Base-by-base conservation (phyloP, 2,888 invertebrate species). In the Pseudococcus longispinus region DNA sequence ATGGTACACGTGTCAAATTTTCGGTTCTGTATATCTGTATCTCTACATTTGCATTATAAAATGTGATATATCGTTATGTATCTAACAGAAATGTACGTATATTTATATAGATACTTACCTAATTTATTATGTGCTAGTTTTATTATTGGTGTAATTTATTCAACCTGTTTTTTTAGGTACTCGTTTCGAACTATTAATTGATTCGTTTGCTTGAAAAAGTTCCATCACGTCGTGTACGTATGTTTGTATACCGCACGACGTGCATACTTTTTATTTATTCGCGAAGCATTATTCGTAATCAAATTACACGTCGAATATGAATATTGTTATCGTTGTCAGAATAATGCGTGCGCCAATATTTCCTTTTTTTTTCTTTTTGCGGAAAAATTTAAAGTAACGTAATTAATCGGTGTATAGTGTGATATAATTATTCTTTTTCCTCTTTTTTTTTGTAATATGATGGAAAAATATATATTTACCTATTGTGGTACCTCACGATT, bases 391-490 rank as follows among this genome's bases (percentile, higher is more conserved):
- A 60, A 60, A 23, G 23, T 60, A 23, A 74, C n/a, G 74, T 74
- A 20, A 37, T 9, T n/a, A 29, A 42, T 42, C 42, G 42, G 20
- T 80, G 77, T 80, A 29, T 8, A 80, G 20, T 80, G 77, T 80
- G 77, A 20, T 80, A 29, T 80, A 74, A n/a, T 37, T 37, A 51
- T n/a, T 51, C 44, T 46, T 77, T 37, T 37, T 37, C 37, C 37
- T 37, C n/a, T 37, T 77, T n/a, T 77, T 15, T 37, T 37, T 37
- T 37, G 77, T 80, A 42, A 80, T 20, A 80, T 42, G 42, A 80
- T 42, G 37, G 42, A 80, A 80, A 80, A 60, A 60, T 60, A 60
- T 80, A 80, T 42, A 80, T 77, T 32, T 80, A 42, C 77, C 77
- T 20, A 42, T 80, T 80, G 42, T 42, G 77, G 74, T 80, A 80